Conservation (phyloP, 2,113 vertebrate species). For the Numenius arquata region DNA sequence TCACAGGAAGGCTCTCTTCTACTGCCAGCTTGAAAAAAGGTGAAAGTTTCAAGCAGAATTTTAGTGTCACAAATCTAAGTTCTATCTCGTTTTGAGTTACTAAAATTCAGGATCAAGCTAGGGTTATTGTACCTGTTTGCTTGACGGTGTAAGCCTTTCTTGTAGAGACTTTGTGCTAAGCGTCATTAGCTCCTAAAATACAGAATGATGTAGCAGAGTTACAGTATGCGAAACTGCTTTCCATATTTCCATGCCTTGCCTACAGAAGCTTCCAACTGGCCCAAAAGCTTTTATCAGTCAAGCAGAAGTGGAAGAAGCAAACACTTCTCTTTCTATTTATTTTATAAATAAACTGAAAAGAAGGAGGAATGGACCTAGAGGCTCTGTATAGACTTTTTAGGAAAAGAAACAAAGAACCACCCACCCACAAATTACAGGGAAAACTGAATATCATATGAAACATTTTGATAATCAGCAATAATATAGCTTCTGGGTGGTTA, state of each 20-base stretch:
- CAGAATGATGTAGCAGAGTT: neutral
- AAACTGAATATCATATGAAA: neutral
- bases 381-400: neutral
- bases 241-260: neutral
- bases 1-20: constrained; percentile 85
- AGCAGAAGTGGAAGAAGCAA: neutral
- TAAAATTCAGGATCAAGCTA: neutral
- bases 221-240: neutral
- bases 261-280: neutral
- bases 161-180: constrained; percentile 84
- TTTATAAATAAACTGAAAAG: neutral
- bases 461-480: neutral
- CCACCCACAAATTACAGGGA: neutral
- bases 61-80: neutral
- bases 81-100: neutral
- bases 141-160: constrained; percentile 82
- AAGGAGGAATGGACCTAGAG: neutral
- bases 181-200: constrained; percentile 86
- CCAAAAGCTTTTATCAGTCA: neutral
- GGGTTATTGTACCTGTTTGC: constrained; percentile 81
- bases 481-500: neutral
- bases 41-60: neutral
- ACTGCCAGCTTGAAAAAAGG: constrained; percentile 77
- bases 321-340: neutral
- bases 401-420: neutral